phyloP scores from a whole-genome alignment of 2,113 vertebrate species.

The Barbus barbus region DNA sequence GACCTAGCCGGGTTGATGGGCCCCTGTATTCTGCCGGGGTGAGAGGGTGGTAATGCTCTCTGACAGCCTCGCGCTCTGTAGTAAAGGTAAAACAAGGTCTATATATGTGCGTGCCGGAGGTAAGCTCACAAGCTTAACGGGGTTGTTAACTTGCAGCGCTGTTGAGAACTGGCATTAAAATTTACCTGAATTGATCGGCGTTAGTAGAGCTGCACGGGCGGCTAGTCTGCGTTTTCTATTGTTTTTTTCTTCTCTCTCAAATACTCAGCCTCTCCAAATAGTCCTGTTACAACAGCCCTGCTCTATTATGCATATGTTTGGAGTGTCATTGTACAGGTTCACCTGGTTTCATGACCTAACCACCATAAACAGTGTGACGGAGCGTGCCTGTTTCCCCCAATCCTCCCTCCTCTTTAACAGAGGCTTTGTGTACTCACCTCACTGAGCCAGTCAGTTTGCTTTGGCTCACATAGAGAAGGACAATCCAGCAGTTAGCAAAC shows the following conservation, averaged over 20 bases:
- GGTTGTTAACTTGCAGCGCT: slow-evolving; percentile 48
- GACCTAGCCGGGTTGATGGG: slow-evolving; percentile 62
- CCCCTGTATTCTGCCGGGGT: slow-evolving; percentile 32
- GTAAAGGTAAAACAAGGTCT: slow-evolving; percentile 42
- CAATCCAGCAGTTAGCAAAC: slow-evolving; percentile 69
- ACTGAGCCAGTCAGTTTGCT: slow-evolving; percentile 64
- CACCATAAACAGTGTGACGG: slow-evolving; percentile 32
- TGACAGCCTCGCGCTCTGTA: slow-evolving; percentile 34
- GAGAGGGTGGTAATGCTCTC: slow-evolving; percentile 31
- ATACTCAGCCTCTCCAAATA: background rate
- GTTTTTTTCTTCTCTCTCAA: background rate
- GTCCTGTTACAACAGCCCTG: background rate
- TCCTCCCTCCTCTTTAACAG: slow-evolving; percentile 56
- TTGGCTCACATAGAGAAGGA: slow-evolving; percentile 63
- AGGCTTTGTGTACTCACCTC: slow-evolving; percentile 59
- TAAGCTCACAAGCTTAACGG: slow-evolving; percentile 16
- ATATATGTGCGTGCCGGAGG: background rate
- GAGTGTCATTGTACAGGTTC: background rate
- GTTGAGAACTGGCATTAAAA: slow-evolving; percentile 54
- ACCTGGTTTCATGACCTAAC: background rate
- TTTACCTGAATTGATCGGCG: slow-evolving; percentile 55
- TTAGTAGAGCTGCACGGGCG: slow-evolving; percentile 39
- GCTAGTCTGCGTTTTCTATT: slow-evolving; percentile 7
- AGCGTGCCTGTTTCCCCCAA: slow-evolving; percentile 47
- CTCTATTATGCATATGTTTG: background rate